phyloP scores from a whole-genome alignment of 2,113 vertebrate genomes.

The Neogobius melanostomus region DNA sequence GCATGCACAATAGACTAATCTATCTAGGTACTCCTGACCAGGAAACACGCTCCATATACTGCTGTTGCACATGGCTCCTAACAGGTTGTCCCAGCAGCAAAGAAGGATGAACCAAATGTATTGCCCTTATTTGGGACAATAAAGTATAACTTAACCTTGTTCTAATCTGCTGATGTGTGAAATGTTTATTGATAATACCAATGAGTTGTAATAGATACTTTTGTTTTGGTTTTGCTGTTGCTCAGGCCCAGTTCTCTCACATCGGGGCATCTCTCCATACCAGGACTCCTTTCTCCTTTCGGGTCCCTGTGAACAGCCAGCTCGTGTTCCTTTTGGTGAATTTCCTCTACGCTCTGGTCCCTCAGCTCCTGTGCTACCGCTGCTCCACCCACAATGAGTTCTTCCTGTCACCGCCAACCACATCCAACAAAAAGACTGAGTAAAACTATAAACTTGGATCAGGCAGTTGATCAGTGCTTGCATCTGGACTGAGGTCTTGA shows the following conservation, averaged over 20 bases:
- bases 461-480: not conserved
- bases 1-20: no score
- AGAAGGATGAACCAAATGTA: no score
- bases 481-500: not conserved
- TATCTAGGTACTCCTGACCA: no score
- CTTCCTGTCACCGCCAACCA: constrained; percentile 77
- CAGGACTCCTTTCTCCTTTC: constrained; percentile 89
- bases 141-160: no score
- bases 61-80: no score
- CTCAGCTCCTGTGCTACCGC: constrained; percentile 89
- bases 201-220: not conserved
- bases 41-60: no score
- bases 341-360: constrained; percentile 83
- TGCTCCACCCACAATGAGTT: constrained; percentile 85
- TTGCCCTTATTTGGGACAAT: no score
- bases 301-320: constrained; percentile 86
- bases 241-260: constrained; percentile 91
- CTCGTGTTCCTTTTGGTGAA: constrained; percentile 84
- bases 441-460: constrained; percentile 22
- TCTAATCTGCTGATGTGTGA: no score
- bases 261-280: constrained; percentile 94
- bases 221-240: not conserved
- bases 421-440: constrained; percentile 57
- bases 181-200: no score
- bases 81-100: no score